phyloP scores from a whole-genome alignment of 64 coral and sea anemone genomes.

The Actinia tenebrosa region DNA sequence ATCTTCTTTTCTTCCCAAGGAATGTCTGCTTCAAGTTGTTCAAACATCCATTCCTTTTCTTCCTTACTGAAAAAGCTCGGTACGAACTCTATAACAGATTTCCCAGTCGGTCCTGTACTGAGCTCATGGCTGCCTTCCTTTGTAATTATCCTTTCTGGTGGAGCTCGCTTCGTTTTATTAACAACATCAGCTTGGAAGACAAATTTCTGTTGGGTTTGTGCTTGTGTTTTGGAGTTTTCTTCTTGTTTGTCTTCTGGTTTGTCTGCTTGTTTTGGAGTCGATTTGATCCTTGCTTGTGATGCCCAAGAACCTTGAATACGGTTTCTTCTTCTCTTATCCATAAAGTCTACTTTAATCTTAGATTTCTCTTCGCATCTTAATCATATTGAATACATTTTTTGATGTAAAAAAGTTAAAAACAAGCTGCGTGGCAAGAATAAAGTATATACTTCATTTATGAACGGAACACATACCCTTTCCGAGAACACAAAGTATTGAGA shows the following conservation, averaged over 20 bases:
- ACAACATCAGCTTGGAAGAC: conserved; percentile 31
- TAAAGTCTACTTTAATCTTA: background rate
- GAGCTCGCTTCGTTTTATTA: background rate
- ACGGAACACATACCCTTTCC: background rate
- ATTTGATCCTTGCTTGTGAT: conserved; percentile 8
- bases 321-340: conserved; percentile 49
- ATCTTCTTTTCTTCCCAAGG: conserved; percentile 67
- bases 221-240: background rate
- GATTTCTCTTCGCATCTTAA: background rate
- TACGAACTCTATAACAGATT: conserved; percentile 48
- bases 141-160: conserved; percentile 15
- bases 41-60: conserved; percentile 72
- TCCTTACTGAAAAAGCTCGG: conserved; percentile 50
- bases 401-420: background rate
- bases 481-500: background rate
- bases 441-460: background rate
- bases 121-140: conserved; percentile 52
- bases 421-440: background rate
- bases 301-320: conserved; percentile 43
- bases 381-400: background rate
- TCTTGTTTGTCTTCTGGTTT: background rate
- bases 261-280: background rate
- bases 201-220: background rate
- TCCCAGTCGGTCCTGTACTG: conserved; percentile 47
- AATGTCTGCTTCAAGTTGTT: conserved; percentile 54